Evolutionary conservation across 2,888 invertebrate species (phyloP), one percentile per base, ranked within the genome.

Genomic region (Hymenopus coronatus): DNA sequence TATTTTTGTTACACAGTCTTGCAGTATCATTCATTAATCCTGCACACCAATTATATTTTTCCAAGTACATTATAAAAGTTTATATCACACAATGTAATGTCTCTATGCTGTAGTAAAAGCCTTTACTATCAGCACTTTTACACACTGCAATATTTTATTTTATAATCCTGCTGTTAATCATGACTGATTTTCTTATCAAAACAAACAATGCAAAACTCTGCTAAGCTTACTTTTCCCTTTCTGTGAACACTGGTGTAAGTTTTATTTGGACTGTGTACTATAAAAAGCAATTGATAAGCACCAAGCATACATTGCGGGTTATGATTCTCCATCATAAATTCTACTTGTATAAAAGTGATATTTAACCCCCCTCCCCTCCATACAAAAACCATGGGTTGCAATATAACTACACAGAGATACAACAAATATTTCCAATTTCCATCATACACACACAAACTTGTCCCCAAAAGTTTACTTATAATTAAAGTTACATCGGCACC

Each of bases 371-470:
- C 40, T n/a, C 12, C 40, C 40, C 8, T 33, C 33, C 54, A 20
- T 70, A 70, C 54, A 70, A 70, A 70, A 70, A 70, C 54, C 54
- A 70, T 70, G 54, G 54, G 54, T 20, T 70, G 15, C 25, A 15
- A 70, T 70, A 70, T 70, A 40, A 25, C 54, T 70, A 70, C 54
- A 70, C 25, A 70, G 54, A 70, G 54, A 70, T 20, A 70, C 84
- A 28, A 84, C 30, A 84, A 84, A 84, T 84, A 30, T 30, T 84
- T 84, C 33, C 54, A 70, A 20, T 30, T 84, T 28, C 28, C 86
- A 86, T 25, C 86, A 86, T 81, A 81, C 87, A 87, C 82, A 82
- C 87, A 30, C 46, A 85, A n/a, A 46, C 46, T 28, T 84, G 28
- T 30, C 54, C 54, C 54, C 54, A 70, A 70, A 20, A 25, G 15